A percentile compares a stretch with the other conserved stretches of the same genome.
Evolutionary conservation across 2,888 invertebrate species (phyloP).

Genomic region (Miltochrista miniata): DNA sequence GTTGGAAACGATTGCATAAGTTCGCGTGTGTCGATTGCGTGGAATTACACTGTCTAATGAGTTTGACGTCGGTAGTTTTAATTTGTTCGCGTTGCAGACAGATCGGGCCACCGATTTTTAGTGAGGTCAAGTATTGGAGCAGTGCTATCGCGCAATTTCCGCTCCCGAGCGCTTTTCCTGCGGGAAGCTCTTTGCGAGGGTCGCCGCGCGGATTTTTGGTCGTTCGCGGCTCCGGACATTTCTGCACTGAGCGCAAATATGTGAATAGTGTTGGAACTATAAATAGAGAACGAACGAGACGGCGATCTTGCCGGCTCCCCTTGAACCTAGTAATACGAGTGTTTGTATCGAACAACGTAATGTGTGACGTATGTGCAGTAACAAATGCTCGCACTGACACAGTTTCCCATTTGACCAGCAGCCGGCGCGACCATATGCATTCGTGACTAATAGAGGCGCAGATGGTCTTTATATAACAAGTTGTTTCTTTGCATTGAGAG

Average conservation of each 20-base stretch:
- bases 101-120: constrained; percentile 38
- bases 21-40: constrained; percentile 62
- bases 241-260: constrained; percentile 78
- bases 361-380: constrained; percentile 67
- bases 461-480: constrained; percentile 58
- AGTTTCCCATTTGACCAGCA: constrained; percentile 78
- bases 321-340: constrained; percentile 76
- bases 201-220: constrained; percentile 56
- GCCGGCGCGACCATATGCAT: constrained; percentile 71
- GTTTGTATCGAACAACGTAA: constrained; percentile 66
- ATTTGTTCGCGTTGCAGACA: constrained; percentile 49
- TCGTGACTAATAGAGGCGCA: constrained; percentile 61
- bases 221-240: constrained; percentile 78
- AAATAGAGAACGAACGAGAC: constrained; percentile 79
- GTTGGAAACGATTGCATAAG: constrained; percentile 72
- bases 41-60: constrained; percentile 68
- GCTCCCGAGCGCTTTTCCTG: constrained; percentile 48
- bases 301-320: constrained; percentile 78
- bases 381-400: constrained; percentile 78
- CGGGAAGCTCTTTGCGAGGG: constrained; percentile 56
- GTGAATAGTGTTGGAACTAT: constrained; percentile 78
- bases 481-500: constrained; percentile 39
- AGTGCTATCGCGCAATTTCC: constrained; percentile 42
- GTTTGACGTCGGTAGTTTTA: constrained; percentile 57
- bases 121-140: constrained; percentile 34